phyloP scores from a whole-genome alignment of 2,888 invertebrate species.

The Amphipyra tragopoginis region DNA sequence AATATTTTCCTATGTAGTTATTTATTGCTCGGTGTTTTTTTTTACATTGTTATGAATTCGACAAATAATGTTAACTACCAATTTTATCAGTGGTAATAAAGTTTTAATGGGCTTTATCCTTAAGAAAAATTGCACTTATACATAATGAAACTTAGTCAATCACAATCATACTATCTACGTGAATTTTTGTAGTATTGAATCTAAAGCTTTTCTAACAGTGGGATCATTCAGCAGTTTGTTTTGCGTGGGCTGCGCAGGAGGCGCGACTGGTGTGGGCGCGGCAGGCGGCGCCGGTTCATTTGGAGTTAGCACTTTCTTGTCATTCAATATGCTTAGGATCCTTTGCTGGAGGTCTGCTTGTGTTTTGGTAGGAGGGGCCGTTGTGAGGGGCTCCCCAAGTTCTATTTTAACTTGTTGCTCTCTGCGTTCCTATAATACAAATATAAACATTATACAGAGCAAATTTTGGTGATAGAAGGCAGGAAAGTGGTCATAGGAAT shows the following conservation, averaged over 20 bases:
- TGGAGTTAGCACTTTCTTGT: constrained; percentile 85
- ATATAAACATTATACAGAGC: background rate
- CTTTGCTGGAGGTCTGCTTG: constrained; percentile 94
- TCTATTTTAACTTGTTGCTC: constrained; percentile 94
- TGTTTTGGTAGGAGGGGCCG: constrained; percentile 84
- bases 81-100: constrained; percentile 1
- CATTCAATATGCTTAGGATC: constrained; percentile 94
- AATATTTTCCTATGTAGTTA: too few relatives aligned
- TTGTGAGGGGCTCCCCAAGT: constrained; percentile 91
- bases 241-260: constrained; percentile 69
- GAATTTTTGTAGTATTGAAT: constrained; percentile 90
- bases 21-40: background rate
- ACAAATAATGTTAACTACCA: constrained; percentile 1
- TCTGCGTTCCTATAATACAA: constrained; percentile 90
- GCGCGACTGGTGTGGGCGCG: constrained; percentile 58
- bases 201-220: constrained; percentile 94
- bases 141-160: background rate
- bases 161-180: constrained; percentile 56
- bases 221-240: constrained; percentile 93
- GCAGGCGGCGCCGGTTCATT: constrained; percentile 62
- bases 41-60: background rate
- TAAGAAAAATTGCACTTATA: constrained; percentile 24
- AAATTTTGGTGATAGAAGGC: too few relatives aligned
- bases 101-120: background rate
- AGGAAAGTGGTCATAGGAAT: too few relatives aligned